These are phyloP conservation scores for Limnothrissa miodon DNA, from an alignment of 2,113 vertebrate genomes.

Conservation along the genomic window DNA sequence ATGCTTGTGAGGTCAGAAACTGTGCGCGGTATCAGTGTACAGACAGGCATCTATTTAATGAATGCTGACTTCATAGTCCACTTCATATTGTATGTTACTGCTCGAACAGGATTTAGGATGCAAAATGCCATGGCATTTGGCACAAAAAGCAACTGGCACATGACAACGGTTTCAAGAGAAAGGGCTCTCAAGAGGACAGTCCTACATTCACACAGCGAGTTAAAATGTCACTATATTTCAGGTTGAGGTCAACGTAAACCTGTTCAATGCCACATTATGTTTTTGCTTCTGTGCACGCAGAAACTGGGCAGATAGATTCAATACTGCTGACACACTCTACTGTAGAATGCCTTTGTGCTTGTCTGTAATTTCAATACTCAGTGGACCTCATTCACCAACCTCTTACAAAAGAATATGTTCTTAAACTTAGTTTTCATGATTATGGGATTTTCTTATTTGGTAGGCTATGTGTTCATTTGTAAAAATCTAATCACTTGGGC, in stretches of 20 bases:
- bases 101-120: constrained; percentile 1
- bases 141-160: constrained; percentile 17
- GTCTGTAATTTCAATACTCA: no score
- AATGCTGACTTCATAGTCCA: background rate
- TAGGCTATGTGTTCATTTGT: no score
- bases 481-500: no score
- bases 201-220: background rate
- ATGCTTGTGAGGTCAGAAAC: background rate
- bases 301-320: background rate
- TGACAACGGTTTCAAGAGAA: constrained; percentile 3
- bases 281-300: background rate
- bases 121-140: constrained; percentile 10
- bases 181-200: constrained; percentile 4
- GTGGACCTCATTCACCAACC: no score
- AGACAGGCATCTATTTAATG: background rate
- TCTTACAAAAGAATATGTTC: no score
- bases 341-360: no score
- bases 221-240: constrained; percentile 16
- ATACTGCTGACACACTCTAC: no score
- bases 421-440: no score
- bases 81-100: background rate
- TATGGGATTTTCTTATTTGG: no score
- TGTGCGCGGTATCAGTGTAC: background rate
- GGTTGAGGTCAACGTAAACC: constrained; percentile 11
- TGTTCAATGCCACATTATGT: background rate